Conservation (phyloP, 1,140 invertebrate genomes). For the Heliconius melpomene region DNA sequence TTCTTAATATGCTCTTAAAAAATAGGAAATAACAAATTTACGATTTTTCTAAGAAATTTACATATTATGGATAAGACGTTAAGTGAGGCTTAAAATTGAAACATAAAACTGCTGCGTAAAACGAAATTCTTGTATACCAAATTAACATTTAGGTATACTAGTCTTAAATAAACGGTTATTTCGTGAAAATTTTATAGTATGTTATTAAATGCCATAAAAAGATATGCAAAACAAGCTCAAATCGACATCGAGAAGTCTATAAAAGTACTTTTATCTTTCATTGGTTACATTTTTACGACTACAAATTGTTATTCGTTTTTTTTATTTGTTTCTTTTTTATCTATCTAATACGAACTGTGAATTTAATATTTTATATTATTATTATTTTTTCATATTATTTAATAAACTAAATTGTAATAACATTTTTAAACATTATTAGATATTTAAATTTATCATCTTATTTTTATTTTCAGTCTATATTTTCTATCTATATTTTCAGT, state of each 20-base stretch:
- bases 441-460: background rate
- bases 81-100: background rate
- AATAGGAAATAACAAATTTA: no score
- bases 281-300: background rate
- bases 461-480: no score
- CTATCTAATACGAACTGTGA: background rate
- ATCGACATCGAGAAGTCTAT: background rate
- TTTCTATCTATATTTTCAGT: background rate
- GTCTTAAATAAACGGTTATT: background rate
- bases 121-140: background rate
- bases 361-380: background rate
- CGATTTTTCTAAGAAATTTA: background rate
- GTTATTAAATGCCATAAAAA: background rate
- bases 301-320: background rate
- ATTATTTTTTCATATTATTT: background rate
- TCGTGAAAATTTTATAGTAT: background rate
- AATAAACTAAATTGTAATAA: no score
- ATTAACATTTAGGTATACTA: background rate
- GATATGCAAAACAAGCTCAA: background rate
- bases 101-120: slow-evolving; percentile 8
- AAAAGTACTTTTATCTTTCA: background rate
- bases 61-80: background rate
- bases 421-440: background rate
- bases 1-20: no score
- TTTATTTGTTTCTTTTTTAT: background rate